Evolutionary conservation across 1,140 invertebrate genomes (phyloP), one percentile per base, ranked within the genome.

Genomic region (Venustaconcha ellipsiformis): DNA sequence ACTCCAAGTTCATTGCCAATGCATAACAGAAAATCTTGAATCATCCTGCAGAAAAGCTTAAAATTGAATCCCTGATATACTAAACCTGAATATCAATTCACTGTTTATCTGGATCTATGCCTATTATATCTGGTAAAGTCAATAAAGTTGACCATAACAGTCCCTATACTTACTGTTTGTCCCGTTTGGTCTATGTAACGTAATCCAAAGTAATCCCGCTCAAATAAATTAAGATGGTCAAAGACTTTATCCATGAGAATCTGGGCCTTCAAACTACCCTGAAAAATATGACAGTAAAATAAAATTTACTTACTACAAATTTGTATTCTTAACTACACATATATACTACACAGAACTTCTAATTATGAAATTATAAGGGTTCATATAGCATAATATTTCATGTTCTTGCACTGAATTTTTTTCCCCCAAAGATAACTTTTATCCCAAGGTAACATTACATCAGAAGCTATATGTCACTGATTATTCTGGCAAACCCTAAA

Each of bases 191-290:
- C 98, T 26, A 96, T 98, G 88, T 95, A 99, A 89, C 99, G 96
- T 55, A 99, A 91, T n/a, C 97, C 98, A 93, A 99, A 99, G 89
- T 99, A 99, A 91, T 99, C 98, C 89, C 97, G 98, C 90, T 99
- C 98, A 80, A 98, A 96, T 66, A 99, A 91, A 89, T 99, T 97
- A 84, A 99, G 91, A 57, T 95, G 95, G 90, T 97, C 97, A 92
- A 98, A 98, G 2, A 99, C 97, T 91, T 97, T 95, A 86, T 99
- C 96, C 86, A 97, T 96, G 20, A 99, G 92, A 89, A 97, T 96
- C 87, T 93, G 94, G 26, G 96, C 97, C 87, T 96, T 92, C 15
- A 76, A 78, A 57, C 58, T 79, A n/a, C 69, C 71, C 85, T 87
- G 80, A 89, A 88, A 84, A 86, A 94, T 57, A 48, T 4, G 26